Conservation (phyloP, 2,888 invertebrate genomes). For the Drosophila neonasuta region DNA sequence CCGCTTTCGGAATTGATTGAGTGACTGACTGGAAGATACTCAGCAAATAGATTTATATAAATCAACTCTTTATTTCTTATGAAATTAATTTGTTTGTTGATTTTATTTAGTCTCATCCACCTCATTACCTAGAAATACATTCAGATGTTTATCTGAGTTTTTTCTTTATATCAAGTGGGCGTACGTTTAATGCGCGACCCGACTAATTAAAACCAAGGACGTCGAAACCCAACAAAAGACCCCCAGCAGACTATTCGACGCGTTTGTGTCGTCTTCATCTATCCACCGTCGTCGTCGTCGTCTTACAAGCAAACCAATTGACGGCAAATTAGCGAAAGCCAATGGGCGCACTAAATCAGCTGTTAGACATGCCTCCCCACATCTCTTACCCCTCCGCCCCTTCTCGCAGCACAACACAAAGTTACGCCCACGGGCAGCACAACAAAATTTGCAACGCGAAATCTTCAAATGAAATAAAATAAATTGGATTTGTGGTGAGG, state of each 20-base stretch:
- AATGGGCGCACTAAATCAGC: conserved; percentile 69
- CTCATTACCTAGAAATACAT: conserved; percentile 3
- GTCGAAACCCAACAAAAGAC: conserved; percentile 72
- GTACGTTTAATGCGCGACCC: conserved; percentile 48
- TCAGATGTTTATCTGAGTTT: not conserved
- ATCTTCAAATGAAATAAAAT: conserved; percentile 56
- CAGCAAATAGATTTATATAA: not conserved
- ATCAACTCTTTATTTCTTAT: not conserved
- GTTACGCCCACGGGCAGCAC: conserved; percentile 31
- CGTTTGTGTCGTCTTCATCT: conserved; percentile 18
- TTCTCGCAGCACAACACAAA: not conserved
- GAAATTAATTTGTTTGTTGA: not conserved
- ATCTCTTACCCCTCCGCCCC: not conserved
- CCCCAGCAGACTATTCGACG: conserved; percentile 68
- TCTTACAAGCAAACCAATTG: conserved; percentile 72
- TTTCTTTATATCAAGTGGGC: conserved; percentile 41
- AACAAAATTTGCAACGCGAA: conserved; percentile 41
- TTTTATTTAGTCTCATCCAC: not conserved
- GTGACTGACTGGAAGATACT: not conserved
- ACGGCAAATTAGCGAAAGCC: conserved; percentile 67
- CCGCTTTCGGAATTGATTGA: not conserved
- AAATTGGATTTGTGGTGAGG: conserved; percentile 64
- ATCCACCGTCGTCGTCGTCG: conserved; percentile 11
- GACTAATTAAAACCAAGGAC: conserved; percentile 73
- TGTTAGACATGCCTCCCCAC: conserved; percentile 16